phyloP scores from a whole-genome alignment of 2,797 vertebrate genomes.

The Uromys caudimaculatus region DNA sequence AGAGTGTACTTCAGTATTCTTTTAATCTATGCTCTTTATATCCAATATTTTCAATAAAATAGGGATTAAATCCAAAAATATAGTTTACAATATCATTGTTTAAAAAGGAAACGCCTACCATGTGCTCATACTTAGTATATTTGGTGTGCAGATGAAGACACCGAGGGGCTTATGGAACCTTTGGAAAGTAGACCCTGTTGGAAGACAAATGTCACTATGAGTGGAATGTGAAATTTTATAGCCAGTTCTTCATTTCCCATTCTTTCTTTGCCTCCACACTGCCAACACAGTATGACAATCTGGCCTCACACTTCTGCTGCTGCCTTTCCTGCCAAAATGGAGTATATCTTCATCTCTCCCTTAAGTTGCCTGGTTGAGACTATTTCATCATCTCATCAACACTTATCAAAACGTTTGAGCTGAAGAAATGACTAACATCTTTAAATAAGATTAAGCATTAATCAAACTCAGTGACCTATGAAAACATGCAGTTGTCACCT shows the following conservation, averaged over 20 bases:
- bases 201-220: background rate
- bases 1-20: background rate
- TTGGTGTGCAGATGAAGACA: background rate
- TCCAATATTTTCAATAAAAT: background rate
- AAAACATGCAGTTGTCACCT: background rate
- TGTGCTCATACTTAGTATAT: background rate
- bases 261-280: background rate
- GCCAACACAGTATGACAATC: background rate
- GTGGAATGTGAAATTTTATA: background rate
- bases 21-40: background rate
- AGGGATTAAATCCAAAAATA: background rate
- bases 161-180: background rate
- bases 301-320: background rate
- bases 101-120: background rate
- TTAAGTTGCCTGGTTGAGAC: background rate
- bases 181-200: background rate
- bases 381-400: background rate
- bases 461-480: background rate
- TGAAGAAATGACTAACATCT: background rate
- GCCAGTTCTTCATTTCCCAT: background rate
- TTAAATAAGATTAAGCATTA: background rate
- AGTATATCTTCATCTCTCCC: rapidly evolving
- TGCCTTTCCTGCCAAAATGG: background rate
- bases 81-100: background rate
- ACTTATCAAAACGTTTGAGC: background rate